Base-by-base conservation (phyloP, 2,113 vertebrate genomes). In the Zosterops borbonicus region DNA sequence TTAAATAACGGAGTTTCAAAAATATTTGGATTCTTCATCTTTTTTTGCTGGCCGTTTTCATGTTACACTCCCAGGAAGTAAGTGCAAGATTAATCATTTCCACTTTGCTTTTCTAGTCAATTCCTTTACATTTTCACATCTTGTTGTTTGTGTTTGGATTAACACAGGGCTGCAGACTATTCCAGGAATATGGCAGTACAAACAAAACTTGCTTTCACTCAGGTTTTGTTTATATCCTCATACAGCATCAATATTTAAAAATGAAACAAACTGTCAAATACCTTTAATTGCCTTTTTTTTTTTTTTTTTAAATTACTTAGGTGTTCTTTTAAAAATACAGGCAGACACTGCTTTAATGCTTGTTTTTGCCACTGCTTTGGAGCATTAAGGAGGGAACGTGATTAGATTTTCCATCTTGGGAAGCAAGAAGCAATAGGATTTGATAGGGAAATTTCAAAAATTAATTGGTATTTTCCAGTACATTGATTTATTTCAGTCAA, bases 401-500 rank as follows among this genome's bases (percentile, higher is more conserved):
- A 80, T 71, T 78, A 92, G 70, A 29, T 59, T 89, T 89, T 62
- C 37, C 68, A 46, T 78, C 73, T 58, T 78, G 64, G 59, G 92
- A 92, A 63, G 76, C 31, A 88, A 65, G 29, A 67, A 86, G 68
- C 24, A 83, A 68, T 68, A 73, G 62, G 83, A 93, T 80, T 95
- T 82, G 56, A 73, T 68, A 77, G 56, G 65, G 83, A 76, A 83
- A 65, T 89, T 89, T 83, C 14, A 29, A 35, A 85, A 92, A 77
- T 58, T 44, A 94, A 91, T 89, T 83, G 60, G 31, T 64, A 71
- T 97, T 97, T 97, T 96, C 80, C 88, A 93, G 60, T 79, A 81
- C 78, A 47, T 56, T 95, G 84, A 75, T 92, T 95, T 83, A 91
- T 92, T 97, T 95, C 55, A 65, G 44, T 90, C n/a, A 71, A 64